A percentile compares a stretch with the other conserved stretches of the same genome.
phyloP scores from a whole-genome alignment of 2,113 vertebrate genomes.

The Strix aluco region DNA sequence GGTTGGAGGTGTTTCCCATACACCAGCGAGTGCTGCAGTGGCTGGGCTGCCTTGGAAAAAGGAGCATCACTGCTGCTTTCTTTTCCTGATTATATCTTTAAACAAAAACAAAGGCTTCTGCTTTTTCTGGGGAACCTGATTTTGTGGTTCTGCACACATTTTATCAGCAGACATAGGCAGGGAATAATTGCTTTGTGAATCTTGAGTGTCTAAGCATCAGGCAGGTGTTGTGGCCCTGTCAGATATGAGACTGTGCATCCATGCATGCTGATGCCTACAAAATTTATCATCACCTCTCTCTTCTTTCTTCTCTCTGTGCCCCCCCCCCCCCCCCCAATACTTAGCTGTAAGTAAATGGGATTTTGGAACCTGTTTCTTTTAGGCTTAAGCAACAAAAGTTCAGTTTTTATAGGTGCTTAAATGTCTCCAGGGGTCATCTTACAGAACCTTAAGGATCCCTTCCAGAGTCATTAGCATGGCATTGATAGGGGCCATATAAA shows the following conservation, averaged over 20 bases:
- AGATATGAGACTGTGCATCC: neutral
- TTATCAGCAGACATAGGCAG: neutral
- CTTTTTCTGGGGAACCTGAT: neutral
- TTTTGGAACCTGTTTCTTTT: neutral
- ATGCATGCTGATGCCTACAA: neutral
- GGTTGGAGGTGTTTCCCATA: neutral
- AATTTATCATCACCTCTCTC: neutral
- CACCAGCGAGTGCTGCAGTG: fast-evolving
- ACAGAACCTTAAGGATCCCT: neutral
- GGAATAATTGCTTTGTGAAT: neutral
- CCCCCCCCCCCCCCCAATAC: fast-evolving
- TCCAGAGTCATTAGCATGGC: neutral
- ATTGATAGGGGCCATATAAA: neutral
- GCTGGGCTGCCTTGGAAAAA: neutral
- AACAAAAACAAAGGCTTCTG: neutral
- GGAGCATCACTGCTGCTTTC: neutral
- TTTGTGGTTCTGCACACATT: neutral
- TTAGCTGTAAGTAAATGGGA: neutral
- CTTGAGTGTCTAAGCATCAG: neutral
- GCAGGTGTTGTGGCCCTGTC: neutral
- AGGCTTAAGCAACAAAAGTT: neutral
- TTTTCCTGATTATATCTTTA: neutral
- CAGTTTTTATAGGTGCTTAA: neutral
- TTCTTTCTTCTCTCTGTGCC: neutral
- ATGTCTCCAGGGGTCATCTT: neutral